phyloP scores from a whole-genome alignment of 2,888 invertebrate genomes.

The Venusia cambrica region DNA sequence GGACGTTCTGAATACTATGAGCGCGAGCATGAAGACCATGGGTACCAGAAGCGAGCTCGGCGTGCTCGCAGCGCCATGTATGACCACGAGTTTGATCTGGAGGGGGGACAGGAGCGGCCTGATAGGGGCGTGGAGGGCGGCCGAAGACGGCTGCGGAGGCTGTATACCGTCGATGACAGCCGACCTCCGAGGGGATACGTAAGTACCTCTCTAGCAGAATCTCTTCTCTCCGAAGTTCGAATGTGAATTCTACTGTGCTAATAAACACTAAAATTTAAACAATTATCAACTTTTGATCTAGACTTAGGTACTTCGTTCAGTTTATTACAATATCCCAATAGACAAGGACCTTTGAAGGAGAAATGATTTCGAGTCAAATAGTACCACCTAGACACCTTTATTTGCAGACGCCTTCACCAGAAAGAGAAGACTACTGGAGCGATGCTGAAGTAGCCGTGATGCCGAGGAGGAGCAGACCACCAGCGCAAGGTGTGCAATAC shows the following conservation, averaged over 20 bases:
- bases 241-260: no score
- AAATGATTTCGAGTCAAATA: no score
- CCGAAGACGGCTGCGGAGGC: conserved; percentile 45
- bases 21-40: conserved; percentile 49
- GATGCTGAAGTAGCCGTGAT: conserved; percentile 48
- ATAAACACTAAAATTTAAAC: no score
- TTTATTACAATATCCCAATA: no score
- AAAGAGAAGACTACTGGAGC: conserved; percentile 69
- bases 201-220: conserved; percentile 3
- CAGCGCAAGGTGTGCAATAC: conserved; percentile 40
- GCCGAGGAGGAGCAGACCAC: conserved; percentile 45
- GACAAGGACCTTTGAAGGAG: no score
- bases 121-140: conserved; percentile 34
- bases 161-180: conserved; percentile 60
- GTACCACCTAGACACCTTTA: conserved; percentile 5
- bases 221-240: no score
- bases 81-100: conserved; percentile 51
- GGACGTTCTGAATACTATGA: conserved; percentile 62
- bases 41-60: conserved; percentile 39
- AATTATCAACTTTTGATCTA: no score
- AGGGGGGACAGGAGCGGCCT: no score
- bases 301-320: no score
- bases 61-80: conserved; percentile 62
- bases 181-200: conserved; percentile 32
- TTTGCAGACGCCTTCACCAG: conserved; percentile 61